phyloP scores from a whole-genome alignment of 2,888 invertebrate genomes.

The Ophion obscuratus region DNA sequence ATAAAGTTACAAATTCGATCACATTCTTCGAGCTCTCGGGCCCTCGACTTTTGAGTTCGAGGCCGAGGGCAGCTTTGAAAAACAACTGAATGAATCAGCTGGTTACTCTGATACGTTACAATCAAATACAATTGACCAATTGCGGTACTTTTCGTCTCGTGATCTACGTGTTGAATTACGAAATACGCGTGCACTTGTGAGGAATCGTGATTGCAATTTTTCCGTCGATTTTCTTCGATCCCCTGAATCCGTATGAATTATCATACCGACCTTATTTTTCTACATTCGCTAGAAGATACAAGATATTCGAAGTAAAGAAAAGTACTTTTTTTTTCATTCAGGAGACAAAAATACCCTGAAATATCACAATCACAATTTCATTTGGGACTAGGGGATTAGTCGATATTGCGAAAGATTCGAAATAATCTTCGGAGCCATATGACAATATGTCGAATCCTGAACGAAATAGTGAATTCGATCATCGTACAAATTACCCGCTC shows the following conservation, averaged over 20 bases:
- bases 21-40: slow-evolving; percentile 26
- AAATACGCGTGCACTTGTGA: slow-evolving; percentile 4
- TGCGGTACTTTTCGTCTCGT: not conserved
- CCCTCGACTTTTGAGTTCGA: slow-evolving; percentile 2
- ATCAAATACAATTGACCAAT: slow-evolving; percentile 7
- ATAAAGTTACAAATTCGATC: slow-evolving; percentile 46
- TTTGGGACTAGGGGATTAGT: slow-evolving; percentile 27
- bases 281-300: not conserved
- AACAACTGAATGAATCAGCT: not conserved
- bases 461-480: not conserved
- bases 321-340: not conserved
- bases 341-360: slow-evolving; percentile 14
- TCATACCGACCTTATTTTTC: not conserved
- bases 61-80: not conserved
- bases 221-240: not conserved
- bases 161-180: not conserved
- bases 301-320: not conserved
- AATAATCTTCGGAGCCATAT: not conserved
- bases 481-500: not conserved
- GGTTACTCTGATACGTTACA: not conserved
- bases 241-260: not conserved
- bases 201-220: slow-evolving; percentile 28
- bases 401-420: slow-evolving; percentile 36
- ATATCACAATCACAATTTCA: slow-evolving; percentile 33
- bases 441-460: not conserved